Percentiles rank a stretch among this genome's conserved stretches.
These are phyloP conservation scores for Achlya flavicornis DNA, from an alignment of 2,888 invertebrate species.

Conservation along the genomic window DNA sequence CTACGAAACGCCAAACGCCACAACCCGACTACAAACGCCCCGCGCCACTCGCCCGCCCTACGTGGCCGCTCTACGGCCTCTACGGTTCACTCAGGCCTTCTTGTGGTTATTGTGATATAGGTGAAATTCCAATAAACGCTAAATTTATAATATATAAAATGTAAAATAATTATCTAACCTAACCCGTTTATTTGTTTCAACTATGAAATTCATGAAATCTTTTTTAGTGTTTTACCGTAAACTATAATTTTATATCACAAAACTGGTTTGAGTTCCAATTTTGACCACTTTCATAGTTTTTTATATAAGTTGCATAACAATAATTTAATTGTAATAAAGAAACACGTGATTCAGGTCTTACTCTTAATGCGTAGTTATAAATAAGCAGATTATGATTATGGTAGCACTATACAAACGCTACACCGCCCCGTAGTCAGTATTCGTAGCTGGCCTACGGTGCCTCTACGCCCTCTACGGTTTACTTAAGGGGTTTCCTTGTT, in stretches of 20 bases:
- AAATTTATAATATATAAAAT: no score
- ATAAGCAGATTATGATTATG: neutral
- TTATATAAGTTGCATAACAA: no score
- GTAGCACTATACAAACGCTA: neutral
- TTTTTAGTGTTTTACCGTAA: no score
- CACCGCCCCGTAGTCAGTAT: neutral
- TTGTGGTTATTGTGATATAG: neutral
- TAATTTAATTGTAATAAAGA: no score
- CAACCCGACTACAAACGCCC: conserved; percentile 19
- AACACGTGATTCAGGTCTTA: no score
- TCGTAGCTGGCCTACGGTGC: neutral
- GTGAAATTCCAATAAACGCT: neutral
- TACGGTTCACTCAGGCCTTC: conserved; percentile 1
- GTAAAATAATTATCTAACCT: no score
- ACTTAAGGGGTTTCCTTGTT: conserved; percentile 28
- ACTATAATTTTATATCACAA: no score
- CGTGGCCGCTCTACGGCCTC: conserved; percentile 22
- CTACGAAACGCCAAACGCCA: conserved; percentile 25
- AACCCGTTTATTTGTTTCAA: no score
- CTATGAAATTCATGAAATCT: no score
- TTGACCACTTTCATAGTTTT: no score
- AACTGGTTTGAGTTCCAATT: no score
- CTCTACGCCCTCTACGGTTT: conserved; percentile 27
- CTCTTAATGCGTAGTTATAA: neutral
- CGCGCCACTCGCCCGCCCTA: conserved; percentile 23